phyloP scores from a whole-genome alignment of 2,113 vertebrate genomes.

The Rhabdomys dilectus region DNA sequence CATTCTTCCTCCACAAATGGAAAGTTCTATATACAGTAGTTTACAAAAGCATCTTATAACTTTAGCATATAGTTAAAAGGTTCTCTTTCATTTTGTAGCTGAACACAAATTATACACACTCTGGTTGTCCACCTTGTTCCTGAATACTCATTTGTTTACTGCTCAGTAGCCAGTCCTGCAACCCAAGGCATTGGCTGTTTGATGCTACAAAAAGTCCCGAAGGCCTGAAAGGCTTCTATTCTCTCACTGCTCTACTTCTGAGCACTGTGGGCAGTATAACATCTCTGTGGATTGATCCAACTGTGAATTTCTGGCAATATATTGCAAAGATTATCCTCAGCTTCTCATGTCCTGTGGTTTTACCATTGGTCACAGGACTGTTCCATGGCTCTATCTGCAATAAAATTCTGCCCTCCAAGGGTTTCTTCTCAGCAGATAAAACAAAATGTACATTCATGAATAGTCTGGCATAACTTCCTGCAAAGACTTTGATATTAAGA shows the following conservation, averaged over 20 bases:
- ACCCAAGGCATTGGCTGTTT: conserved; percentile 1
- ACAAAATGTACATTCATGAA: not conserved
- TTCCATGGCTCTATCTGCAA: not conserved
- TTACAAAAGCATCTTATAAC: not conserved
- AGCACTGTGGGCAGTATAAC: not conserved
- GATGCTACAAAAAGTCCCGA: not conserved
- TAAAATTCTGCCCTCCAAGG: not conserved
- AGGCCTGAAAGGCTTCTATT: not conserved
- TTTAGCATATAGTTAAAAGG: not conserved
- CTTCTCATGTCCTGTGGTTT: not conserved
- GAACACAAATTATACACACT: not conserved
- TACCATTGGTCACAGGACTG: not conserved
- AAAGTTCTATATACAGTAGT: not conserved
- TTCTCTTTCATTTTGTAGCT: not conserved
- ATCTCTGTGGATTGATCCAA: not conserved
- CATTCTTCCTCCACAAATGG: not conserved
- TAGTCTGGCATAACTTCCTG: not conserved
- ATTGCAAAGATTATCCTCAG: not conserved
- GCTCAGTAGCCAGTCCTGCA: not conserved
- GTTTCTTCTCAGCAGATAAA: not conserved
- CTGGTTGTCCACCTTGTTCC: not conserved
- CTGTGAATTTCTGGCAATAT: not conserved
- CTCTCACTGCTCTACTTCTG: not conserved
- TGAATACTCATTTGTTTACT: not conserved
- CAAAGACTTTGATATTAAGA: conserved; percentile 33